Evolutionary conservation across 2,888 invertebrate species (phyloP).

Genomic region (Lampropteryx suffumata): DNA sequence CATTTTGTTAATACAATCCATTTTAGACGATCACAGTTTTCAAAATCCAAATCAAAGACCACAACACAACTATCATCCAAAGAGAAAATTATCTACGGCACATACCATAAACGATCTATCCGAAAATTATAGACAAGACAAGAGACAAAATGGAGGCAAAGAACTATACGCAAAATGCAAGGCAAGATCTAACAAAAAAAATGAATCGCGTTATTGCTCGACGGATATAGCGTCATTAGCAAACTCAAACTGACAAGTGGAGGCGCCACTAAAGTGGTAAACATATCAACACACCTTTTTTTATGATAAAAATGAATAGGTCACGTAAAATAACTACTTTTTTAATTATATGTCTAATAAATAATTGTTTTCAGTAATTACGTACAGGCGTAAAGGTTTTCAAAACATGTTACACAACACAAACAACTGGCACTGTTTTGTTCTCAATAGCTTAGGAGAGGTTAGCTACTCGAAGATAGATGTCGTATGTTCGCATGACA

Average conservation of each 20-base stretch:
- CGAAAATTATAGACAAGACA: slow-evolving; percentile 79
- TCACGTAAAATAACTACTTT: too few relatives aligned
- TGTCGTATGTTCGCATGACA: neutral
- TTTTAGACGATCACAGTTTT: slow-evolving; percentile 59
- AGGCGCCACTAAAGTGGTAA: too few relatives aligned
- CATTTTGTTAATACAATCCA: slow-evolving; percentile 51
- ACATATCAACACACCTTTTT: too few relatives aligned
- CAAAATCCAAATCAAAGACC: slow-evolving; percentile 58
- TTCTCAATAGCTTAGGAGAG: neutral
- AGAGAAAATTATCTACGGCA: slow-evolving; percentile 83
- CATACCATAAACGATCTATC: slow-evolving; percentile 78
- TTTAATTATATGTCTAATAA: too few relatives aligned
- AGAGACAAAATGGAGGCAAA: slow-evolving; percentile 70
- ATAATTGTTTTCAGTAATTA: too few relatives aligned
- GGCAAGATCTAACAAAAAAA: too few relatives aligned
- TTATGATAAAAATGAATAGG: too few relatives aligned
- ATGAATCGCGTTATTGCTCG: too few relatives aligned
- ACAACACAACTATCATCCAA: slow-evolving; percentile 68
- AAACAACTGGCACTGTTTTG: neutral
- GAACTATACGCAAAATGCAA: neutral
- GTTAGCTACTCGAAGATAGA: slow-evolving; percentile 9
- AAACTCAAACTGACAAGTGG: too few relatives aligned
- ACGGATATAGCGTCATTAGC: slow-evolving; percentile 15
- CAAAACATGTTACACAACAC: too few relatives aligned
- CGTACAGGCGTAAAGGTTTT: too few relatives aligned